These are phyloP conservation scores for Amphipyra berbera DNA, from an alignment of 2,888 invertebrate species.

Conservation along the genomic window DNA sequence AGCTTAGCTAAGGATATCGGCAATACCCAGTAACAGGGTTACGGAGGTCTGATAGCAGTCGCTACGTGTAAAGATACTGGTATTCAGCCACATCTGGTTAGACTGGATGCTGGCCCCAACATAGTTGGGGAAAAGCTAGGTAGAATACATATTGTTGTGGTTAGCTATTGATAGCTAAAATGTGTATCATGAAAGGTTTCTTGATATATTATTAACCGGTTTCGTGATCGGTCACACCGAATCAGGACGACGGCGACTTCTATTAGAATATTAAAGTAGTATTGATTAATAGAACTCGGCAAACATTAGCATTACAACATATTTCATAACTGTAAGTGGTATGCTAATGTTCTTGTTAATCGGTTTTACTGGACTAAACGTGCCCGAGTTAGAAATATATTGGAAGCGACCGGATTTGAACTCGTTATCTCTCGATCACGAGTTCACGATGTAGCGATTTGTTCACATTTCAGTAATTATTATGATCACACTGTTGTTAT, in stretches of 20 bases:
- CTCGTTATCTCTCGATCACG: not conserved
- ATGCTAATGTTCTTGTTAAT: constrained; percentile 11
- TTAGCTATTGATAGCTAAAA: no score
- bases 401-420: not conserved
- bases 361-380: constrained; percentile 9
- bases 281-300: constrained; percentile 15
- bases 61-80: no score
- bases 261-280: constrained; percentile 12
- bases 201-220: not conserved
- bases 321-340: constrained; percentile 4
- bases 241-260: not conserved
- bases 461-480: not conserved
- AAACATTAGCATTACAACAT: constrained; percentile 1
- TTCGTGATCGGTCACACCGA: constrained; percentile 35
- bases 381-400: constrained; percentile 6
- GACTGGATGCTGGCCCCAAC: no score
- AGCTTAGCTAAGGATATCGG: no score
- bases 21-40: no score
- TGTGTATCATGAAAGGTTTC: no score
- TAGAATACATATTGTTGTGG: no score
- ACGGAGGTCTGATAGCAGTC: no score
- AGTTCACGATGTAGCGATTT: not conserved
- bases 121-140: no score
- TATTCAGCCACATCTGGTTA: no score
- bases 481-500: no score